Base-by-base conservation (phyloP, 2,888 invertebrate genomes). In the Tuberolachnus salignus region DNA sequence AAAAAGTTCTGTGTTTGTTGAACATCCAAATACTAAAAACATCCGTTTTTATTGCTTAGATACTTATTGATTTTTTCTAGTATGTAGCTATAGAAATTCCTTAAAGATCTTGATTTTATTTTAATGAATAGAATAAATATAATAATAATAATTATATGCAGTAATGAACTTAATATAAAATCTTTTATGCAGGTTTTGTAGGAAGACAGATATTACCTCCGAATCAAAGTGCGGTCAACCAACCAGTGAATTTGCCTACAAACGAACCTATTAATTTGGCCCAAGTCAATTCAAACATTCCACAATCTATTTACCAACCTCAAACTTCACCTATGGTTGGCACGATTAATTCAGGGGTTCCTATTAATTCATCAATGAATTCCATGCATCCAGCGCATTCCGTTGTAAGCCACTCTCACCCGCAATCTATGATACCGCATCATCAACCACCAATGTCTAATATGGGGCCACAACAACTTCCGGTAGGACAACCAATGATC, bases 291-390 rank as follows among this genome's bases (percentile, higher is more conserved):
- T 42, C 59, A 49, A 78, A 78, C 34, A 69, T 78, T 59, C 49
- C 78, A 11, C 78, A 78, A 34, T 16, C 67, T 49, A 78, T 78
- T 59, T 78, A 78, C 21, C 78, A 67, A 51, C 21, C 46, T 34
- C 57, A 3, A 42, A 59, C 69, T 19, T 14, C 59, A 13, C 67
- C 78, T 21, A 34, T 78, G 49, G 19, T 55, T 0, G 34, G 21
- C 3, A 16, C 67, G 0, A 78, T 78, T 3, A 67, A 78, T 67
- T 59, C 78, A 21, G 69, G 67, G 6, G 59, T 69, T 59, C 69
- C 78, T 21, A 69, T 78, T 59, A 69, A 59, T 78, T 16, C 66
- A 11, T 9, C 78, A 21, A 59, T 78, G 16, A 78, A n/a, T 59
- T 67, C 78, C 10, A 46, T 78, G 21, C 78, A 75, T 10, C 75